Base-by-base conservation (phyloP, 2,797 vertebrate genomes). In the Margarornis squamiger region DNA sequence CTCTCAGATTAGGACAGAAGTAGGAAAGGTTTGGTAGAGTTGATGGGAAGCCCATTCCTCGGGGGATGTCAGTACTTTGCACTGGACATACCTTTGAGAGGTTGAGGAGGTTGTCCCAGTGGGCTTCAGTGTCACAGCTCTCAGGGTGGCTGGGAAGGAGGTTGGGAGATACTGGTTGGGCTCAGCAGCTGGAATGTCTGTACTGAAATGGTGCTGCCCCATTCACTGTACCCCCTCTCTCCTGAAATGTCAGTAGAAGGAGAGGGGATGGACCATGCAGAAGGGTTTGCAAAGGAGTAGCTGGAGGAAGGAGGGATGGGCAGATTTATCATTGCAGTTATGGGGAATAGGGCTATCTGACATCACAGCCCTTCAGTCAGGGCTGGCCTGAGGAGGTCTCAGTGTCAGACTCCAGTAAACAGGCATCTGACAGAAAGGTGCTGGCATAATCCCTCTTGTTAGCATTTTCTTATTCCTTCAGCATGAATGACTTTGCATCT, bases 391-490 rank as follows among this genome's bases (percentile, higher is more conserved):
- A 57, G 63, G 34, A 70, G 32, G 19, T 70, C 36, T 78, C 76
- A 54, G 78, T 65, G 23, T 55, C 46, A 59, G 58, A 54, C 12
- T 12, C 22, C 45, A 46, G 43, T 19, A 62, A 34, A 34, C 24
- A 51, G 57, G 61, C 34, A 63, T 10, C 59, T 73, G 54, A 61
- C 20, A 46, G 62, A 78, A 66, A 55, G 12, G 7, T 63, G 73
- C 19, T 54, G 54, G 49, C 10, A 10, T 86, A 65, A 76, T 93
- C 45, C 38, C 41, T 57, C 36, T 52, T 63, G 45, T 79, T 86
- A 68, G 48, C 39, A 59, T 90, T 81, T 88, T 90, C 66, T 81
- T 94, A 54, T 71, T 84, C 62, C 70, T 81, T 38, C 29, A 59
- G 49, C 32, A 36, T 62, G 46, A 91, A 75, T 63, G 75, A 77